Conservation (phyloP, 2,113 vertebrate genomes). For the Calyptommatus sinebrachiatus region DNA sequence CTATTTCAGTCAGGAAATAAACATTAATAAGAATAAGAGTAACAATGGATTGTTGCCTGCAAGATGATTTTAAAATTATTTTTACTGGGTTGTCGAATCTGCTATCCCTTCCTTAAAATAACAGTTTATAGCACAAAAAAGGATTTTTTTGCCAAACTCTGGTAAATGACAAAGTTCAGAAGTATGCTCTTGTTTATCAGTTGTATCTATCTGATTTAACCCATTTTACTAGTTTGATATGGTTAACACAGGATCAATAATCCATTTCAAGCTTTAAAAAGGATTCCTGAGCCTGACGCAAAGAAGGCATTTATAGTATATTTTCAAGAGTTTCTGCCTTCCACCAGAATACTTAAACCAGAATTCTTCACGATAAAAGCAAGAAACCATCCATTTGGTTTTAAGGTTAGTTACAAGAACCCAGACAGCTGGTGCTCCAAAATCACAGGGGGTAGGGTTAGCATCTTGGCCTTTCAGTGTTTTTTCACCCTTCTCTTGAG, state of each 20-base stretch:
- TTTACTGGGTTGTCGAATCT: background rate
- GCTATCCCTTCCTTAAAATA: background rate
- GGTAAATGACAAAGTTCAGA: no score
- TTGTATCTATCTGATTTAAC: no score
- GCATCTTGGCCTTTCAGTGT: conserved; percentile 14
- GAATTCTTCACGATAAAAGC: background rate
- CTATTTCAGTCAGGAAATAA: no score
- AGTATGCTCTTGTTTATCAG: no score
- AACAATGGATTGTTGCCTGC: no score
- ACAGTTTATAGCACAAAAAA: no score
- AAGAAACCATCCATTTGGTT: background rate
- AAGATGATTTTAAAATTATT: background rate
- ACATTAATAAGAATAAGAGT: no score
- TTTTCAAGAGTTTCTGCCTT: background rate
- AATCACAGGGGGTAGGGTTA: background rate
- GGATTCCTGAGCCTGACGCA: background rate
- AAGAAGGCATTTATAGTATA: background rate
- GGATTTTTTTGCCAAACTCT: no score
- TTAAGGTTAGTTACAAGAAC: background rate
- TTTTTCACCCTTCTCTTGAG: background rate
- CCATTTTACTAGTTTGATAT: no score
- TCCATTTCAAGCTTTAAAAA: no score
- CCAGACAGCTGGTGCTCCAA: background rate
- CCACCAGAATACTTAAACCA: background rate
- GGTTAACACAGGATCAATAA: background rate